These are phyloP conservation scores for Cantharis flavilabris DNA, from an alignment of 2,888 invertebrate species.

Conservation along the genomic window DNA sequence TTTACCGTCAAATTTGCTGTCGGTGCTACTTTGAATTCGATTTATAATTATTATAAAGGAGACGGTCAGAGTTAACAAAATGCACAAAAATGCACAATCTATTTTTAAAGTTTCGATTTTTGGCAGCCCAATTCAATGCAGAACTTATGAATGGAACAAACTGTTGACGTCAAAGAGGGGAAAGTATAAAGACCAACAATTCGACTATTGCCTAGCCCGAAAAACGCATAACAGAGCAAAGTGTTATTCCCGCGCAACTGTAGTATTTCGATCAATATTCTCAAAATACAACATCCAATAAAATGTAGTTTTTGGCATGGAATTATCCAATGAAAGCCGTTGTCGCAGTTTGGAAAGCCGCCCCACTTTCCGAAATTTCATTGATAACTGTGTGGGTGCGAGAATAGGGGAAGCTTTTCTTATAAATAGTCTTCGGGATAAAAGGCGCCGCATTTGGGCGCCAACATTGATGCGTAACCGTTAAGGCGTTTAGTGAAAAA, in stretches of 20 bases:
- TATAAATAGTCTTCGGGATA: conserved; percentile 50
- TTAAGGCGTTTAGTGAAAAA: conserved; percentile 13
- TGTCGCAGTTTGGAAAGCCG: conserved; percentile 47
- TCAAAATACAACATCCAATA: conserved; percentile 46
- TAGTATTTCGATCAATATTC: conserved; percentile 49
- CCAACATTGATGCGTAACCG: conserved; percentile 18
- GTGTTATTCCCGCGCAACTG: conserved; percentile 40
- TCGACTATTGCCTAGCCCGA: conserved; percentile 32
- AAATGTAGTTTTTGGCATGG: conserved; percentile 42
- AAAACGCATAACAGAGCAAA: conserved; percentile 32
- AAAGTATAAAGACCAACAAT: conserved; percentile 33
- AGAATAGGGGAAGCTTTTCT: conserved; percentile 48
- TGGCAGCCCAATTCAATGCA: conserved; percentile 21
- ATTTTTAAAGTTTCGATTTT: conserved; percentile 23
- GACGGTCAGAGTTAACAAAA: not conserved
- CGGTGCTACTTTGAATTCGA: not conserved
- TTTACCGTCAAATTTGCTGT: not conserved
- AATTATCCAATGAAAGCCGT: conserved; percentile 44
- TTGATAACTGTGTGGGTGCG: conserved; percentile 71
- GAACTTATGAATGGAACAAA: conserved; percentile 48
- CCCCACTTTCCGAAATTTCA: conserved; percentile 59
- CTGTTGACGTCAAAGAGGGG: conserved; percentile 29
- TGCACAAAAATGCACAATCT: not conserved
- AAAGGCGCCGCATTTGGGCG: conserved; percentile 48
- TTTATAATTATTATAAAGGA: not conserved